phyloP scores from a whole-genome alignment of 2,888 invertebrate species.

The Ormyrus pomaceus region DNA sequence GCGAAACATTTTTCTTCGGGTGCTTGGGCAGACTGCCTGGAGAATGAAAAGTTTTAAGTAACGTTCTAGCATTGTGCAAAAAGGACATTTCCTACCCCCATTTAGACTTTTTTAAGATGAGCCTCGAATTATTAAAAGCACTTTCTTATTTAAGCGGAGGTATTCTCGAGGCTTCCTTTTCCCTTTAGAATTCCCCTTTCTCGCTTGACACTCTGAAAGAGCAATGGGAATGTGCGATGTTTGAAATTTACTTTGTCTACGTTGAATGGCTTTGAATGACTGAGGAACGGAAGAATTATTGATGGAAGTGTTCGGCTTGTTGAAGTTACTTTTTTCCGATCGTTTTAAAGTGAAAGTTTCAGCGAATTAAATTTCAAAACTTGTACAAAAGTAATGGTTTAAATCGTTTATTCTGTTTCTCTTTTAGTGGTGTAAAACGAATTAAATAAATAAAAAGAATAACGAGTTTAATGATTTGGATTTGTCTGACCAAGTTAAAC shows the following conservation, averaged over 20 bases:
- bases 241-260: background rate
- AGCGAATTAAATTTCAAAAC: no score
- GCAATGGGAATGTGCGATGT: conserved; percentile 10
- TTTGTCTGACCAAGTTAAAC: conserved; percentile 6
- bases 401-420: no score
- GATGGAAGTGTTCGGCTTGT: no score
- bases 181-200: background rate
- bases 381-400: no score
- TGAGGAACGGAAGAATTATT: no score
- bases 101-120: conserved; percentile 36
- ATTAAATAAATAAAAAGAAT: no score
- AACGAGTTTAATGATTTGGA: no score
- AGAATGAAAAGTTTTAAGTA: conserved; percentile 53
- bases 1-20: conserved; percentile 45
- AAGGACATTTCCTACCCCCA: conserved; percentile 18
- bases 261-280: no score
- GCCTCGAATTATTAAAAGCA: conserved; percentile 54
- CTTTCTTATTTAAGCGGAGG: conserved; percentile 49
- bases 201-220: background rate
- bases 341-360: no score
- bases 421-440: no score
- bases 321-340: no score
- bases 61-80: conserved; percentile 10
- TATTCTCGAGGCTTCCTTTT: conserved; percentile 4
- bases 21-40: conserved; percentile 39